Evolutionary conservation across 2,113 vertebrate genomes (phyloP), one percentile per base, ranked within the genome.

Genomic region (Gallinago paraguaiae): DNA sequence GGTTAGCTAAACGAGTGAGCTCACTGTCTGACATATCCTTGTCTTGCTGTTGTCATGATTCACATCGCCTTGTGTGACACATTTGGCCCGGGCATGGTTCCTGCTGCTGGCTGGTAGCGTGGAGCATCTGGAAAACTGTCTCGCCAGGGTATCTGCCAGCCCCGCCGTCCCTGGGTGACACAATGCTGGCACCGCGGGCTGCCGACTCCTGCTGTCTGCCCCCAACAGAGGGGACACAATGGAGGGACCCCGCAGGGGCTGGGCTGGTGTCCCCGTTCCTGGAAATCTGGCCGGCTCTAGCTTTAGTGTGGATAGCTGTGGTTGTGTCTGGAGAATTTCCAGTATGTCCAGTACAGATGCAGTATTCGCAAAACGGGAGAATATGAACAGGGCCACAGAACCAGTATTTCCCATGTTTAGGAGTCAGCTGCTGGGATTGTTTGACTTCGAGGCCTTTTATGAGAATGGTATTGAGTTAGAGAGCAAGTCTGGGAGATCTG

Each of bases 1-100:
- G 10, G 82, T 64, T 37, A 16, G 39, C 30, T 23, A 37, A 20
- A 43, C 0, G 6, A 67, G 57, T 2, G 30, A 82, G 70, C 57
- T 80, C 22, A 0, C 30, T n/a, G 48, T 7, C 78, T 90, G 43
- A 11, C 35, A 4, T 3, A 0, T 1, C 37, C 25, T 28, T 18
- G 35, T 41, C 63, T 10, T 6, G 41, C 63, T 28, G 46, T 48
- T 83, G 45, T 12, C 68, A 2, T 1, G 50, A 35, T 4, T 88
- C 75, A 6, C 37, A 0, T 33, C 2, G 70, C 85, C 53, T 70
- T 43, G 43, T 50, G 6, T 23, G 24, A 8, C 57, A 3, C 25
- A 5, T 23, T 82, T 89, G 94, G 89, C 82, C 39, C 0, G 1
- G 74, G 57, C 80, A 54, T 37, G 19, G 0, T 37, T 71, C 84